phyloP scores from a whole-genome alignment of 1,140 invertebrate species.

The Pentalonia nigronervosa region DNA sequence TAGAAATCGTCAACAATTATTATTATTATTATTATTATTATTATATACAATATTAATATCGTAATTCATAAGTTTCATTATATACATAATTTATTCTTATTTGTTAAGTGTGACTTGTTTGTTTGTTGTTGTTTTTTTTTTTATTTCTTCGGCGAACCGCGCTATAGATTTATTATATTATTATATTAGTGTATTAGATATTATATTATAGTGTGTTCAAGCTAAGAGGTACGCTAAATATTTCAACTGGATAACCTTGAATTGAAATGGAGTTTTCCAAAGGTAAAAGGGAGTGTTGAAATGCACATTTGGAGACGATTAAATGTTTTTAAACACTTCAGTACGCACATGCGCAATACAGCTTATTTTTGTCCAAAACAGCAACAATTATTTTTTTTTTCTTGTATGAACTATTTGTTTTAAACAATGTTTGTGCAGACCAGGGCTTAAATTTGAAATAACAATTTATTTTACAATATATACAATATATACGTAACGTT shows the following conservation, averaged over 20 bases:
- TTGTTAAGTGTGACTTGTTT: not conserved
- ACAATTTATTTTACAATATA: no score
- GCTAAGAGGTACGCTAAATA: not conserved
- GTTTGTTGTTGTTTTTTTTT: not conserved
- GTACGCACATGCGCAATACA: not conserved
- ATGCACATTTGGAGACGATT: not conserved
- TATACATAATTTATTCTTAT: slow-evolving; percentile 13
- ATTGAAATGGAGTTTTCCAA: no score
- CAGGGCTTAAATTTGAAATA: no score
- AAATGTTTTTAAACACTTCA: not conserved
- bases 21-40: not conserved
- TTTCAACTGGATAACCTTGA: not conserved
- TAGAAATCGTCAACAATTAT: slow-evolving; percentile 21
- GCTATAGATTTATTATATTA: not conserved
- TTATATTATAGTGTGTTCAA: not conserved
- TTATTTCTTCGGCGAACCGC: not conserved
- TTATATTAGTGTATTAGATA: not conserved
- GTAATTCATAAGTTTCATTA: slow-evolving; percentile 8
- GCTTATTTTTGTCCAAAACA: no score
- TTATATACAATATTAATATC: not conserved
- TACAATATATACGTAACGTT: no score
- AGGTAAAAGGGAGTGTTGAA: no score
- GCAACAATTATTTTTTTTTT: no score
- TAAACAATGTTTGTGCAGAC: no score
- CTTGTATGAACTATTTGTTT: no score